These are phyloP conservation scores for Myiothlypis coronata DNA, from an alignment of 2,797 vertebrate genomes.

Conservation along the genomic window DNA sequence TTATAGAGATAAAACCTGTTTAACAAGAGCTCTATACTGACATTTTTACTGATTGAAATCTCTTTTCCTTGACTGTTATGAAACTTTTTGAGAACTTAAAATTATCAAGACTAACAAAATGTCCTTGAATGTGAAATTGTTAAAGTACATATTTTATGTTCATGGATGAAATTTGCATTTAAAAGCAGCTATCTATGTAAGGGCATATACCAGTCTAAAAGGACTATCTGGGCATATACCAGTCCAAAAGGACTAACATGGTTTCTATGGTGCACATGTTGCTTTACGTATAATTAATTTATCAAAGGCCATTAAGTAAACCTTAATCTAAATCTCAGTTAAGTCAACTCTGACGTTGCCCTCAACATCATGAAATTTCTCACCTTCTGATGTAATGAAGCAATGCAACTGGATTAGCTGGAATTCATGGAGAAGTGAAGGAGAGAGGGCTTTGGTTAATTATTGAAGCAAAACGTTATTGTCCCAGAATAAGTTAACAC, in stretches of 20 bases:
- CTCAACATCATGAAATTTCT: neutral
- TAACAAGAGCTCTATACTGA: neutral
- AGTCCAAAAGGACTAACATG: neutral
- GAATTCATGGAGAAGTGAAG: neutral
- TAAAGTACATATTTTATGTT: neutral
- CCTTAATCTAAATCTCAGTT: neutral
- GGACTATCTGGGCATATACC: neutral
- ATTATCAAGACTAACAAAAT: neutral
- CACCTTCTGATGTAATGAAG: neutral
- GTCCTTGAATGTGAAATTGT: neutral
- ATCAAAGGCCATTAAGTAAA: neutral
- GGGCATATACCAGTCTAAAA: neutral
- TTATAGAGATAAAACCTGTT: neutral
- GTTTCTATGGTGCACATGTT: neutral
- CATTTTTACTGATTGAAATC: neutral
- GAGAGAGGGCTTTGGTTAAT: neutral
- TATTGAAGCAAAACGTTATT: neutral
- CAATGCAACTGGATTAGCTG: neutral
- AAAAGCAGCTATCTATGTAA: neutral
- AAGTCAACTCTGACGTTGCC: neutral
- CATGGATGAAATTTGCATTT: neutral
- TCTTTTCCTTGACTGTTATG: neutral
- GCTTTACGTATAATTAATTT: neutral
- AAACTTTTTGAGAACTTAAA: neutral
- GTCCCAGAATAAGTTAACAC: neutral